phyloP scores from a whole-genome alignment of 2,797 vertebrate genomes.

The Xenentodon cancila region DNA sequence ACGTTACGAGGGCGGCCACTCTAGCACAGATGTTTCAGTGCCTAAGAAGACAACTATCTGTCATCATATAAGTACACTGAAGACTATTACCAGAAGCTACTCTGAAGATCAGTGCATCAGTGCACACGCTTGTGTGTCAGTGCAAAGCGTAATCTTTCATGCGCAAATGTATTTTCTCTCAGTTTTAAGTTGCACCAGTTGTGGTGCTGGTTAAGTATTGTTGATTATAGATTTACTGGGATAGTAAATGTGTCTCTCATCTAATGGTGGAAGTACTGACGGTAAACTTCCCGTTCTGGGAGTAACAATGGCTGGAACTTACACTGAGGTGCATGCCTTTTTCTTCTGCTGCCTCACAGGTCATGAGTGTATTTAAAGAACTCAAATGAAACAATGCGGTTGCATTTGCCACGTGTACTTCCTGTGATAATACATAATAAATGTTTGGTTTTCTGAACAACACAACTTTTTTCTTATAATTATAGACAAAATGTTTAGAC shows the following conservation, averaged over 20 bases:
- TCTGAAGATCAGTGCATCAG: neutral
- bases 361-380: conserved; percentile 21
- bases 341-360: neutral
- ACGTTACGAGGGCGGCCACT: conserved; percentile 51
- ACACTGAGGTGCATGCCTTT: too few relatives aligned
- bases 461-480: neutral
- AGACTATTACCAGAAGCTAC: neutral
- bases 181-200: conserved; percentile 10
- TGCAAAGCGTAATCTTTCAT: neutral
- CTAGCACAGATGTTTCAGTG: conserved; percentile 8
- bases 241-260: neutral
- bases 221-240: conserved; percentile 7
- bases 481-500: neutral
- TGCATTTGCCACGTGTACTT: conserved; percentile 22
- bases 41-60: conserved; percentile 24
- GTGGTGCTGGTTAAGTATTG: neutral
- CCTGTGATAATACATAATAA: conserved; percentile 28
- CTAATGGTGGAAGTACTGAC: too few relatives aligned
- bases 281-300: too few relatives aligned
- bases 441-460: neutral
- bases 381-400: conserved; percentile 9
- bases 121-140: neutral
- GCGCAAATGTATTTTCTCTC: neutral
- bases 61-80: conserved; percentile 49
- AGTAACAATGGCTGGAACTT: too few relatives aligned